Evolutionary conservation across 2,888 invertebrate species (phyloP), one percentile per base, ranked within the genome.

Genomic region (Cryptophagus acutangulus): DNA sequence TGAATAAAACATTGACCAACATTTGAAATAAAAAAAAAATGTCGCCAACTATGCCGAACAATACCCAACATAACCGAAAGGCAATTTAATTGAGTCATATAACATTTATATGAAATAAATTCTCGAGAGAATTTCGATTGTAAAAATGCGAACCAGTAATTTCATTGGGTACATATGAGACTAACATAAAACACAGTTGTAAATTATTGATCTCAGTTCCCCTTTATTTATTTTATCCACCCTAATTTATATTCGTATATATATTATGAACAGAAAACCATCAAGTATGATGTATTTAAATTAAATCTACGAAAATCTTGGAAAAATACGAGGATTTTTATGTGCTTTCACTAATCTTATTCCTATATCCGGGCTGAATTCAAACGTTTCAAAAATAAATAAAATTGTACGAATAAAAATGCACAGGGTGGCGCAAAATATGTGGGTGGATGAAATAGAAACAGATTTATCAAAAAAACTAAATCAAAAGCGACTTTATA

Each of bases 181-280:
- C 62, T 58, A 59, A 62, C 60, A 61, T 62, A 61, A 63, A 61
- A 62, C 62, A 63, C 59, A 59, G 62, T 63, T 66, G 62, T 66
- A 65, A 65, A 66, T 65, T 66, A 66, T 66, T 63, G 66, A 66
- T 66, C 62, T 61, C 52, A 52, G 59, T 60, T 63, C 66, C 66
- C 64, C 63, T 66, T 66, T 66, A 66, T 66, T 66, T 66, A 66
- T 66, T 66, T 66, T 66, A 61, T 62, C 62, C 63, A 64, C 66
- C 66, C 66, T 64, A 64, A 66, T 66, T 66, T 66, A 66, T 65
- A 63, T 62, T 61, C 31, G 26, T 26, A 26, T n/a, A n/a, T n/a
- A n/a, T n/a, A n/a, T n/a, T n/a, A n/a, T 26, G 26, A 26, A 26
- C 26, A 26, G 26, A 26, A 26, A n/a, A 26, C 26, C 26, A 26